phyloP scores from a whole-genome alignment of 2,797 vertebrate species.

The Onychomys arenicola region DNA sequence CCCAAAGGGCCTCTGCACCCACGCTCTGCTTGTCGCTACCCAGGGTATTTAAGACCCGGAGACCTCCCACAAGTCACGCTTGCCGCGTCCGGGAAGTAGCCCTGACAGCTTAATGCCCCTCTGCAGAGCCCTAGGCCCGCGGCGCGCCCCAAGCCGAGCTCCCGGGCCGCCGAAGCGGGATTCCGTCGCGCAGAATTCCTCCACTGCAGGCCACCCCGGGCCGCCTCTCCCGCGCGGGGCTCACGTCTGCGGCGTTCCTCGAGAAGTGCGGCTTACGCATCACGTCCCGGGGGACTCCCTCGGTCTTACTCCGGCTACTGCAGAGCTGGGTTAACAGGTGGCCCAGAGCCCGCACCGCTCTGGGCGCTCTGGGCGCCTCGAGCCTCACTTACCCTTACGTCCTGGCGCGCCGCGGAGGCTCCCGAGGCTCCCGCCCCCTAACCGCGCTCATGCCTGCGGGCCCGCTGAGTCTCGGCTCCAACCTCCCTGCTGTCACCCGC shows the following conservation, averaged over 20 bases:
- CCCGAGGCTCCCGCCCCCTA: constrained; percentile 79
- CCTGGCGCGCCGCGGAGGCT: constrained; percentile 72
- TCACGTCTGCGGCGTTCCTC: background rate
- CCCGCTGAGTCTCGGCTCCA: constrained; percentile 59
- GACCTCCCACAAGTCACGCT: background rate
- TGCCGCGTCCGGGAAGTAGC: background rate
- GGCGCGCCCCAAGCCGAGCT: background rate
- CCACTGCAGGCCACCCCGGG: background rate
- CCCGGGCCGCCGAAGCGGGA: too few relatives aligned
- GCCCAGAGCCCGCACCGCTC: constrained; percentile 1
- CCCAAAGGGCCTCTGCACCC: constrained; percentile 43
- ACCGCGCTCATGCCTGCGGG: constrained; percentile 75
- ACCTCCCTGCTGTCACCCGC: constrained; percentile 72
- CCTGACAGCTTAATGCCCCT: background rate
- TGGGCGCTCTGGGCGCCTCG: background rate
- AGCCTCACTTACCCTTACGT: constrained; percentile 85
- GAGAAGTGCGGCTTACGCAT: constrained; percentile 44
- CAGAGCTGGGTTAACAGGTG: constrained; percentile 76
- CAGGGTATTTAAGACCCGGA: background rate
- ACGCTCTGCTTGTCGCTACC: constrained; percentile 61
- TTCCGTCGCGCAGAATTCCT: background rate
- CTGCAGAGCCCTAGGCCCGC: background rate
- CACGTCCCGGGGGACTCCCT: constrained; percentile 31
- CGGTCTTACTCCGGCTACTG: background rate
- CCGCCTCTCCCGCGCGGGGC: background rate